Percentiles rank a stretch among this genome's conserved stretches.
Conservation (phyloP, 1,140 invertebrate genomes). For the Zaprionus nigranus region DNA sequence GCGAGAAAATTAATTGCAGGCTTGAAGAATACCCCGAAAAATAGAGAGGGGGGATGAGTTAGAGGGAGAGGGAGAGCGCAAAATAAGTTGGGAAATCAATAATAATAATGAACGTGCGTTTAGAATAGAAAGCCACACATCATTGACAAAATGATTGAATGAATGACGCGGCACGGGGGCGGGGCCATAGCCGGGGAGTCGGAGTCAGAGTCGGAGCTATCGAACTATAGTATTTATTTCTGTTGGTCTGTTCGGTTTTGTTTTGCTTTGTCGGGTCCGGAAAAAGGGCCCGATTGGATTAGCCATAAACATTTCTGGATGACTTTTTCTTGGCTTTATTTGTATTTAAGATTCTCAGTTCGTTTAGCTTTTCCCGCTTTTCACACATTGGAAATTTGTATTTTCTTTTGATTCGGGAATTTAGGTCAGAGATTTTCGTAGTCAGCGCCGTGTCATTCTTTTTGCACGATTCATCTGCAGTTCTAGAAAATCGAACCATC, state of each 20-base stretch:
- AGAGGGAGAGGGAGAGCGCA: conserved; percentile 52
- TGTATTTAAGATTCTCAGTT: conserved; percentile 33
- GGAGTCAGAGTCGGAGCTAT: background rate
- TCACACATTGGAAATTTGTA: conserved; percentile 63
- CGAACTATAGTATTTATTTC: conserved; percentile 6
- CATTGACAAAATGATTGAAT: conserved; percentile 83
- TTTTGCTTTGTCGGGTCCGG: conserved; percentile 8
- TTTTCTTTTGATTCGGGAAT: conserved; percentile 56
- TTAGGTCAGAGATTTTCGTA: conserved; percentile 57
- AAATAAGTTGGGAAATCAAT: conserved; percentile 79
- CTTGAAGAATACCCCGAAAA: conserved; percentile 41
- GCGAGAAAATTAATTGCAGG: conserved; percentile 79
- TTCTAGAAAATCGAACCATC: background rate
- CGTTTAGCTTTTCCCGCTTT: conserved; percentile 47
- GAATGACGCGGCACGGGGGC: conserved; percentile 56
- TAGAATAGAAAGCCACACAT: conserved; percentile 62
- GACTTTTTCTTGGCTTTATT: conserved; percentile 52
- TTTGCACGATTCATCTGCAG: conserved; percentile 21
- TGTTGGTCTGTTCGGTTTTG: background rate
- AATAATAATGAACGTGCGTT: conserved; percentile 75
- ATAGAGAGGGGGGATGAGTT: conserved; percentile 51
- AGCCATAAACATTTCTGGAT: conserved; percentile 76
- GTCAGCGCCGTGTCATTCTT: conserved; percentile 2
- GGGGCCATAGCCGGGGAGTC: background rate
- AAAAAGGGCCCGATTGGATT: conserved; percentile 63